phyloP scores from a whole-genome alignment of 2,888 invertebrate genomes.

The Erynnis tages region DNA sequence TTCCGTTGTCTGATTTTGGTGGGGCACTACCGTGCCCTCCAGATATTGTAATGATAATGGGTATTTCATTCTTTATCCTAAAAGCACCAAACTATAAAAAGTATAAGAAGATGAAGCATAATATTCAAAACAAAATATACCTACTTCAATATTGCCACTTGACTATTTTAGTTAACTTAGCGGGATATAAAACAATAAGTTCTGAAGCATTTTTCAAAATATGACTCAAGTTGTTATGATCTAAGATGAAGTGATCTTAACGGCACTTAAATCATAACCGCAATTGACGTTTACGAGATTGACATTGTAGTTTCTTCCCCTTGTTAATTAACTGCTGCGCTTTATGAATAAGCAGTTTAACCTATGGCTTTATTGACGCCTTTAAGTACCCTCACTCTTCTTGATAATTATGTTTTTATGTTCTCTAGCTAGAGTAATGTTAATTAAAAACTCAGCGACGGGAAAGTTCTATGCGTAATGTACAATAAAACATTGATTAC shows the following conservation, averaged over 20 bases:
- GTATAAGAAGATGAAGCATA: too few species aligned
- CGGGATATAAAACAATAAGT: conserved; percentile 9
- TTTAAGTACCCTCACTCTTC: not conserved
- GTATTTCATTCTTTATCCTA: too few species aligned
- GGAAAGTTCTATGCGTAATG: not conserved
- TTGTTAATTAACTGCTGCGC: conserved; percentile 3
- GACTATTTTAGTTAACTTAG: not conserved
- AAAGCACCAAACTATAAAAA: too few species aligned
- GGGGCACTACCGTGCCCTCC: too few species aligned
- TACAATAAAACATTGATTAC: too few species aligned
- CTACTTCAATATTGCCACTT: not conserved
- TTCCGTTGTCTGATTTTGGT: too few species aligned
- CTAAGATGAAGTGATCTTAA: conserved; percentile 24
- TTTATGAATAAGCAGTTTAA: conserved; percentile 15
- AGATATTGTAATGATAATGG: too few species aligned
- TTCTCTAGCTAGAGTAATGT: too few species aligned
- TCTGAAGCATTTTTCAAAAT: conserved; percentile 3
- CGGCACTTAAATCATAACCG: conserved; percentile 20
- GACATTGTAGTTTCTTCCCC: conserved; percentile 6
- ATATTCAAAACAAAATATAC: too few species aligned
- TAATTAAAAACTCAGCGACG: too few species aligned
- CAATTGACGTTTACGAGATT: conserved; percentile 25
- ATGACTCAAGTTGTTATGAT: conserved; percentile 8
- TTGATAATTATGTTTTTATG: too few species aligned
- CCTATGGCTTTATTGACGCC: conserved; percentile 6